These are phyloP conservation scores for Parapsyche elsis DNA, from an alignment of 1,140 invertebrate genomes.

Conservation along the genomic window DNA sequence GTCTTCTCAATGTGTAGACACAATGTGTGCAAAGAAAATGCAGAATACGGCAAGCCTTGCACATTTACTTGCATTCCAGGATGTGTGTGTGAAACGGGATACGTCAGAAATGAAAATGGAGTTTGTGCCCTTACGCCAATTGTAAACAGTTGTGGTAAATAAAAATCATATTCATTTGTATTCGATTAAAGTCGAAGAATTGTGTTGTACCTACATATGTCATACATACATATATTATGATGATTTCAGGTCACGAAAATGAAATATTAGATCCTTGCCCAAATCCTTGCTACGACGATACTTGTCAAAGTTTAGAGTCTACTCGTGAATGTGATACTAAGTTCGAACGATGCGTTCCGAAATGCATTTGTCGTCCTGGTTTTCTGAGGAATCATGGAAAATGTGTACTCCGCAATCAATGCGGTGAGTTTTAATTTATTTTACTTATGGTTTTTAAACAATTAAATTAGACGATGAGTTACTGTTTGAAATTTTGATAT, in stretches of 20 bases:
- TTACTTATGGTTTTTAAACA: too few species aligned
- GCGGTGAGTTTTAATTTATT: too few species aligned
- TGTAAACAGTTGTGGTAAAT: too few species aligned
- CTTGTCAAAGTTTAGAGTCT: background rate
- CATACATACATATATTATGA: too few species aligned
- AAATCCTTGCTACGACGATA: background rate
- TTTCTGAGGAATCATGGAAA: background rate
- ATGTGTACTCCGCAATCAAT: background rate
- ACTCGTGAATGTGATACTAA: background rate
- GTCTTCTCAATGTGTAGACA: background rate
- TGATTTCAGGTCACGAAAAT: background rate
- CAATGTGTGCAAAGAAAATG: slow-evolving; percentile 11
- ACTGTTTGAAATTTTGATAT: too few species aligned
- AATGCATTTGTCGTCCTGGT: slow-evolving; percentile 12
- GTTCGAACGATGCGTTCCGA: background rate
- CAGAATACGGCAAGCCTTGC: background rate
- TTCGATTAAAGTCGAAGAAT: too few species aligned
- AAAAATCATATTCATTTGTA: too few species aligned
- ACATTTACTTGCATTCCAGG: background rate
- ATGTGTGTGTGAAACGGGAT: slow-evolving; percentile 14
- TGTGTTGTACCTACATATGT: too few species aligned
- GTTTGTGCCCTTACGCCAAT: background rate
- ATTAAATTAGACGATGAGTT: too few species aligned
- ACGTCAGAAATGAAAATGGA: slow-evolving; percentile 6
- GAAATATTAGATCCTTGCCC: slow-evolving; percentile 11